Evolutionary conservation across 2,888 invertebrate species (phyloP).

Genomic region (Xylophagus ater): DNA sequence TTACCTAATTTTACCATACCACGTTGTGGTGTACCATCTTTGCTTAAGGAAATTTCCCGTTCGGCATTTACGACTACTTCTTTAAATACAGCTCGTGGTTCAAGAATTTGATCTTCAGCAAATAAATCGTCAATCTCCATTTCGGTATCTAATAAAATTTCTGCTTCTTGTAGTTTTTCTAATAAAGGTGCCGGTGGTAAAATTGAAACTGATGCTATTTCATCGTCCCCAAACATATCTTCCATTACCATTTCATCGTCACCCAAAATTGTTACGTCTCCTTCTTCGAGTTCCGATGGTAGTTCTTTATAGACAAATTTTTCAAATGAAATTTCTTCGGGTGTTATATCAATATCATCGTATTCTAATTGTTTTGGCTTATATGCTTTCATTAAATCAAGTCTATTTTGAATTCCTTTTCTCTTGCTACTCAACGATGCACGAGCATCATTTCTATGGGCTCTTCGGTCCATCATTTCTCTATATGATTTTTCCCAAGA

Average conservation of each 20-base stretch:
- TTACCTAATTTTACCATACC: conserved; percentile 7
- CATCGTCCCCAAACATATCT: conserved; percentile 8
- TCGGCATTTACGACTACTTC: conserved; percentile 9
- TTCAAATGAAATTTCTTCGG: conserved; percentile 10
- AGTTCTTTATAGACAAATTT: conserved; percentile 11
- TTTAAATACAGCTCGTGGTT: conserved; percentile 8
- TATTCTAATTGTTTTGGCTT: conserved; percentile 9
- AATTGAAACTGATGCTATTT: not conserved
- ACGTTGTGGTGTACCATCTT: not conserved
- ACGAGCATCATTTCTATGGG: not conserved
- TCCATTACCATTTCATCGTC: conserved; percentile 3
- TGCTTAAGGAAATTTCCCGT: not conserved
- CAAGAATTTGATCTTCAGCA: conserved; percentile 2
- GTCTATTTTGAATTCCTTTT: conserved; percentile 1
- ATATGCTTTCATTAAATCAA: conserved; percentile 5
- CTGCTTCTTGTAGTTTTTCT: conserved; percentile 6
- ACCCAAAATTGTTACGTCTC: conserved; percentile 3
- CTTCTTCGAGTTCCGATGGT: conserved; percentile 8
- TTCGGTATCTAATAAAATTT: conserved; percentile 11
- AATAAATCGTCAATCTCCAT: conserved; percentile 11
- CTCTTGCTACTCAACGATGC: not conserved
- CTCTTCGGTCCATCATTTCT: not conserved
- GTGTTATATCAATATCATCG: conserved; percentile 9
- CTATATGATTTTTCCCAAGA: conserved; percentile 11
- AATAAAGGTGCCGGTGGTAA: not conserved